These are phyloP conservation scores for Macroglossus sobrinus DNA, from an alignment of 2,113 vertebrate species.

Conservation along the genomic window DNA sequence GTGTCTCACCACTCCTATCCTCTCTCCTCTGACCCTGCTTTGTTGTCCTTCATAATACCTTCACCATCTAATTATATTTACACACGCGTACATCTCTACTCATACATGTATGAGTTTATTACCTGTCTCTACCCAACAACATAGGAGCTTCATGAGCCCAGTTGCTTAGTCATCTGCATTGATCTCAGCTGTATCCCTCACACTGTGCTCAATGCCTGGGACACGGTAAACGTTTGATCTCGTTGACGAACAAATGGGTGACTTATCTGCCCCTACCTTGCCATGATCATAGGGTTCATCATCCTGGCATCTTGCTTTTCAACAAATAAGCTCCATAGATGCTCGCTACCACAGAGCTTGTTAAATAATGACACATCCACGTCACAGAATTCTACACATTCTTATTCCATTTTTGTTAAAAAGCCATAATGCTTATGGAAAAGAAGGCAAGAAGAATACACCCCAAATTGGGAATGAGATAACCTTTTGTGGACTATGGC, in stretches of 20 bases:
- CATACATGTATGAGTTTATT: not conserved
- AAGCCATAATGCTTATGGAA: not conserved
- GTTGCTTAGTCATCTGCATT: not conserved
- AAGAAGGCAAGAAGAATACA: not conserved
- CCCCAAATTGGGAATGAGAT: not conserved
- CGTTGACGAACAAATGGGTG: not conserved
- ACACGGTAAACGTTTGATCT: not conserved
- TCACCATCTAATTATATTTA: not conserved
- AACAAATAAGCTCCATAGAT: not conserved
- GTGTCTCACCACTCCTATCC: not conserved
- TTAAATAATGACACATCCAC: not conserved
- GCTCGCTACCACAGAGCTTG: not conserved
- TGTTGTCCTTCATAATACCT: not conserved
- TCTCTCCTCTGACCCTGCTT: not conserved
- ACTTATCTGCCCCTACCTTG: not conserved
- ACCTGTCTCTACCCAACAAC: not conserved
- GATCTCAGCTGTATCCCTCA: not conserved
- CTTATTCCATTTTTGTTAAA: conserved; percentile 20
- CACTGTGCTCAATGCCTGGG: not conserved
- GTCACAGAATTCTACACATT: not conserved
- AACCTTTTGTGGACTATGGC: not conserved
- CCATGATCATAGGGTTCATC: not conserved
- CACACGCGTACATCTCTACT: not conserved
- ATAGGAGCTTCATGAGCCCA: not conserved
- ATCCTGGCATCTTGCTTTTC: not conserved